Base-by-base conservation (phyloP, 1,140 invertebrate genomes). In the Drosophila paulistorum region DNA sequence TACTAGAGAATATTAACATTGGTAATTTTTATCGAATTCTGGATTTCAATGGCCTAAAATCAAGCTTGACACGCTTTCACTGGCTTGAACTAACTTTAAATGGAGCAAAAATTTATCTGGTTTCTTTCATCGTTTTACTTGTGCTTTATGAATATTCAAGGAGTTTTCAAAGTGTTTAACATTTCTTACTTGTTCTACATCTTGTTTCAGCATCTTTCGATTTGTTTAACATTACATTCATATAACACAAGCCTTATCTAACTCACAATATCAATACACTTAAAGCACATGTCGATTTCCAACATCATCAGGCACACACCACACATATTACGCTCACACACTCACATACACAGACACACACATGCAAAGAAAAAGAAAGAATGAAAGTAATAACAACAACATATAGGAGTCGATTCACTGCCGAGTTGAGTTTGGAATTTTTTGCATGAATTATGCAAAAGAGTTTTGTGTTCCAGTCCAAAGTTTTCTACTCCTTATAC, bases 401-500 rank as follows among this genome's bases (percentile, higher is more conserved):
- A 39, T 41, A 64, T 69, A 66, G 66, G 45, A 71, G 45, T 61
- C 61, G 41, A 70, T 55, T 69, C 59, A 39, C 13, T 23, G 13
- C 7, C 66, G 39, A 74, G 66, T 66, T 60, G 77, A 60, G 64
- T 72, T 80, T 59, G 33, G 71, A 60, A 71, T 63, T 79, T 82
- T 77, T 79, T 79, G 71, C 79, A 74, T 87, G 83, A 86, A 86
- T 86, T 87, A 86, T 86, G 82, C 82, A 86, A 86, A 86, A 70
- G 67, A 83, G 79, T 86, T 81, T 76, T 64, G 82, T 42, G 79
- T 60, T 69, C 55, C 59, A 59, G 57, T 20, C 1, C 57, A 59
- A 7, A 59, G 57, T 39, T 39, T 37, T 20, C 14, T 48, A 41
- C 37, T 74, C 11, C 62, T 76, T 66, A 3, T 20, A 3, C 45